These are phyloP conservation scores for Mormyrus iriodes DNA, from an alignment of 2,113 vertebrate species.

Conservation along the genomic window DNA sequence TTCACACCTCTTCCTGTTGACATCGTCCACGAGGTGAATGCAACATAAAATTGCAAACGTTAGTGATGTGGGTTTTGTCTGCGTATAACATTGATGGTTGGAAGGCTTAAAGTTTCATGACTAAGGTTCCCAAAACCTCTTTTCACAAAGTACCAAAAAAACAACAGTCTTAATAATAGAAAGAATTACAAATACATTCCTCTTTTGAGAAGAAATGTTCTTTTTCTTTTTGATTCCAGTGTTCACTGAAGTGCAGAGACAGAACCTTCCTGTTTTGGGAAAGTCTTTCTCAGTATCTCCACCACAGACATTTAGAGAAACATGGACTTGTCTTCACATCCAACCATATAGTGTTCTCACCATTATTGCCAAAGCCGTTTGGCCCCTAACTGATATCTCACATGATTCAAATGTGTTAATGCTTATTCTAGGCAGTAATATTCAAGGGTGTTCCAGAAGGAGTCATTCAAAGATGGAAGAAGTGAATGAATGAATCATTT, in stretches of 20 bases:
- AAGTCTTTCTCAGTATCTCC: neutral
- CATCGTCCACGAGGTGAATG: neutral
- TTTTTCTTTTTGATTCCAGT: neutral
- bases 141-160: neutral
- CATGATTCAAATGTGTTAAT: neutral
- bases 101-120: neutral
- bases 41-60: neutral
- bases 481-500: neutral
- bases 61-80: neutral
- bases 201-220: neutral
- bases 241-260: neutral
- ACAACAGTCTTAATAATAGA: neutral
- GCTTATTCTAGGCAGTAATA: neutral
- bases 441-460: neutral
- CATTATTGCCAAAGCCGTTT: neutral
- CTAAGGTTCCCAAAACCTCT: neutral
- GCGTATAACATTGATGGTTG: neutral
- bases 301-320: neutral
- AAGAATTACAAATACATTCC: conserved; percentile 11
- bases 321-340: neutral
- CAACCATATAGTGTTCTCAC: neutral
- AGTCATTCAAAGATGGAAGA: neutral
- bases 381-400: neutral
- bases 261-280: neutral
- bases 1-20: neutral